Evolutionary conservation across 2,797 vertebrate genomes (phyloP), one percentile per base, ranked within the genome.

Genomic region (Myotis findleyi): DNA sequence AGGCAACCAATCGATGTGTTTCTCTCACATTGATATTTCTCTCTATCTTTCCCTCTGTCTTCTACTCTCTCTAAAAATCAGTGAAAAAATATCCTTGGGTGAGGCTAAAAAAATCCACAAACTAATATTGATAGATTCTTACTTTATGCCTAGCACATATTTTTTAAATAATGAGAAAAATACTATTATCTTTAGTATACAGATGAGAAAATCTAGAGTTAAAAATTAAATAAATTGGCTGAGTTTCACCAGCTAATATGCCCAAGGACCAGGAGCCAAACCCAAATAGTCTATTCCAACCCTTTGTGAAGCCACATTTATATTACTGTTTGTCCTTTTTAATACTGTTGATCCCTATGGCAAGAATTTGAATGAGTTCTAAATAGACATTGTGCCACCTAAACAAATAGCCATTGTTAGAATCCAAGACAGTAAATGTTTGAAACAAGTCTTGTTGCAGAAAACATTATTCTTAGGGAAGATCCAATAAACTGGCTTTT

Each of bases 351-450:
- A 95, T 96, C 96, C 96, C 97, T 88, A 93, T 96, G 92, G 92
- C 80, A 96, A 97, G 82, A 96, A 92, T 93, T 97, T 95, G 96
- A 96, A 91, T 90, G 96, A 97, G 75, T 96, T 97, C 83, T 96
- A 96, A 98, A 96, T 86, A 97, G 98, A 89, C 97, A 97, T 89
- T 72, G 76, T 96, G 95, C 93, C 96, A 87, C 92, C 85, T 51
- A 96, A 97, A 95, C 97, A 98, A 98, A 98, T 95, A 97, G 95
- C 94, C 96, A 91, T 96, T 87, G 64, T 97, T 79, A 96, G 95
- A 92, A 93, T 93, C 93, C 53, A 96, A 94, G 96, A 87, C 69
- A 97, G 95, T 92, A 95, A 96, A n/a, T 79, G 89, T 66, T 75
- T 96, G 93, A 97, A 82, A 94, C 66, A 93, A 90, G 72, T 94